Percentiles rank a stretch among this genome's conserved stretches.
These are phyloP conservation scores for Zoroaster sp. DNA, from an alignment of 53 echinoderm and acorn worm genomes.

Conservation along the genomic window DNA sequence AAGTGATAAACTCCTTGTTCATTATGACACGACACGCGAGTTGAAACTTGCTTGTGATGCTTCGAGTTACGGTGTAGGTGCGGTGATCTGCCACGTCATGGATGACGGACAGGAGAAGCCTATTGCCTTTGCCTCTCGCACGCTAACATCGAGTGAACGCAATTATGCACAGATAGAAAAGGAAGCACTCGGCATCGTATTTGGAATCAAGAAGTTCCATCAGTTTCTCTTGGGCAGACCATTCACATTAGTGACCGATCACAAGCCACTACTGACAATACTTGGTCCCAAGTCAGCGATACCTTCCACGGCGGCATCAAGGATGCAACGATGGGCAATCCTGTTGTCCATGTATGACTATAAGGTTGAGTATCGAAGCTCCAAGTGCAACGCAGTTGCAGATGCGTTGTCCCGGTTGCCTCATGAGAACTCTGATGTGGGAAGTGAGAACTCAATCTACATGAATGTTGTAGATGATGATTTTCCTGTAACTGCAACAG, in stretches of 20 bases:
- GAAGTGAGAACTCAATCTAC: not conserved
- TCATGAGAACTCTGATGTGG: slow-evolving; percentile 27
- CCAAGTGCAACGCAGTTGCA: slow-evolving; percentile 51
- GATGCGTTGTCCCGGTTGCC: slow-evolving; percentile 66
- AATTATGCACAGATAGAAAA: slow-evolving; percentile 57
- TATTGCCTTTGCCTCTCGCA: slow-evolving; percentile 50
- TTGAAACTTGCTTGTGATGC: slow-evolving; percentile 62
- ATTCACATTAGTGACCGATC: slow-evolving; percentile 50
- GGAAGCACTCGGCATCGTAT: slow-evolving; percentile 37
- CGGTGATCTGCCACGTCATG: slow-evolving; percentile 53
- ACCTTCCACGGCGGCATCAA: slow-evolving; percentile 46
- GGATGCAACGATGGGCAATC: slow-evolving; percentile 54
- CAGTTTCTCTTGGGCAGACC: slow-evolving; percentile 45
- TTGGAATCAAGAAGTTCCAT: slow-evolving; percentile 65
- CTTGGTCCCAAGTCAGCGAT: slow-evolving; percentile 19
- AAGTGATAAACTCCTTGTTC: slow-evolving; percentile 43
- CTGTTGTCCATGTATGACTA: slow-evolving; percentile 37
- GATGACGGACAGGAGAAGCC: slow-evolving; percentile 45
- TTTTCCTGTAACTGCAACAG: slow-evolving; percentile 64
- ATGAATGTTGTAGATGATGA: slow-evolving; percentile 55
- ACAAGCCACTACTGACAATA: slow-evolving; percentile 50
- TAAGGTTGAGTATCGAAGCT: slow-evolving; percentile 25
- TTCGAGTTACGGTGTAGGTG: slow-evolving; percentile 37
- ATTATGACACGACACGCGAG: slow-evolving; percentile 43
- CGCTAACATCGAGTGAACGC: slow-evolving; percentile 14